phyloP scores from a whole-genome alignment of 2,113 vertebrate genomes.

The Mesocricetus auratus region DNA sequence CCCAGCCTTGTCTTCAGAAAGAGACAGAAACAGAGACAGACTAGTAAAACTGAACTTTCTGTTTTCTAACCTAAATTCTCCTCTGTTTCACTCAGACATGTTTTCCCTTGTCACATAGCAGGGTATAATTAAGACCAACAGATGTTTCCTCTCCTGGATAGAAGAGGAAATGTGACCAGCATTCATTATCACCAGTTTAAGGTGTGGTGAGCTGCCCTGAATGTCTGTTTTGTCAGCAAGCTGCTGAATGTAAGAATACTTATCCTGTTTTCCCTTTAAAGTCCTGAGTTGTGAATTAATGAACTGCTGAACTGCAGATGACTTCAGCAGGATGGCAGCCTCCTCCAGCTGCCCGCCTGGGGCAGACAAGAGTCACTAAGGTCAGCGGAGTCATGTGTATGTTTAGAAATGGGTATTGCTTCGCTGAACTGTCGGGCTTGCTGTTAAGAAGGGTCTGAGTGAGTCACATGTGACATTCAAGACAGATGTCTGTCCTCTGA shows the following conservation, averaged over 20 bases:
- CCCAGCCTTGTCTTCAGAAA: not conserved
- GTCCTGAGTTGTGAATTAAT: not conserved
- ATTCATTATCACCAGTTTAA: not conserved
- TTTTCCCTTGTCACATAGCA: not conserved
- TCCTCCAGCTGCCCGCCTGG: not conserved
- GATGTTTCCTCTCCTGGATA: not conserved
- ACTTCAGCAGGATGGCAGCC: slow-evolving; percentile 3
- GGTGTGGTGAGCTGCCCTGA: not conserved
- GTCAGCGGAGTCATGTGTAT: not conserved
- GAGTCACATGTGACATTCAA: not conserved
- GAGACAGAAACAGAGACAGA: not conserved
- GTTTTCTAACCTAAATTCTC: not conserved
- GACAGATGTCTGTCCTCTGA: not conserved
- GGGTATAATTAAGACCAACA: slow-evolving; percentile 19
- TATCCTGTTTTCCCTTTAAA: slow-evolving; percentile 33
- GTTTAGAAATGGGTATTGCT: slow-evolving; percentile 8
- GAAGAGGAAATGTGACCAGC: slow-evolving; percentile 22
- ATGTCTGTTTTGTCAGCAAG: not conserved
- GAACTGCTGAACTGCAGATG: not conserved
- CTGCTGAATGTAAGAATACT: not conserved
- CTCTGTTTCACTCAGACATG: slow-evolving; percentile 2
- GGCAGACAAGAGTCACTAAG: not conserved
- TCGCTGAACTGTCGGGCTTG: not conserved
- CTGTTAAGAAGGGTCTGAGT: not conserved
- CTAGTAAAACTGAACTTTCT: not conserved